A percentile compares a stretch with the other conserved stretches of the same genome.
These are phyloP conservation scores for Stomorhina lunata DNA, from an alignment of 2,888 invertebrate species.

Conservation along the genomic window DNA sequence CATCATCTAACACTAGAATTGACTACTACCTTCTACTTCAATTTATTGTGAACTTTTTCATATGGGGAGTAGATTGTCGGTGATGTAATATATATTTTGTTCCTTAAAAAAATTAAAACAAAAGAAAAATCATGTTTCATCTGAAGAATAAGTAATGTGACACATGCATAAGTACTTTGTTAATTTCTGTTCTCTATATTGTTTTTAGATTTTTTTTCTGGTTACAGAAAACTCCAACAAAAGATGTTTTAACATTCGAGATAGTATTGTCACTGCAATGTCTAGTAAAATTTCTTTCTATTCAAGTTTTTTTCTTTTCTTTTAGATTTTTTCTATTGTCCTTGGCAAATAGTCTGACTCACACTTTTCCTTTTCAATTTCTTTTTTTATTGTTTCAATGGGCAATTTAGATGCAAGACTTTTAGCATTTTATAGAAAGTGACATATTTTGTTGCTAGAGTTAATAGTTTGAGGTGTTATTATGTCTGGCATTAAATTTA, in stretches of 20 bases:
- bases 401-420: slow-evolving; percentile 56
- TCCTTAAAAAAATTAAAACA: slow-evolving; percentile 40
- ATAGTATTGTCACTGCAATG: slow-evolving; percentile 55
- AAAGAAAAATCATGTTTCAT: slow-evolving; percentile 15
- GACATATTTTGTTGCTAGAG: slow-evolving; percentile 35
- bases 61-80: slow-evolving; percentile 6
- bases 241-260: slow-evolving; percentile 57
- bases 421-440: slow-evolving; percentile 43
- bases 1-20: background rate
- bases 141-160: slow-evolving; percentile 69
- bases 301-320: background rate
- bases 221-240: slow-evolving; percentile 28
- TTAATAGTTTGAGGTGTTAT: slow-evolving; percentile 38
- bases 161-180: slow-evolving; percentile 75
- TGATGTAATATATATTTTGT: slow-evolving; percentile 49
- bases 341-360: slow-evolving; percentile 53
- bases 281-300: slow-evolving; percentile 53
- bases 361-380: slow-evolving; percentile 35
- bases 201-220: slow-evolving; percentile 31
- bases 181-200: slow-evolving; percentile 56
- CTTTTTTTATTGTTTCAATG: slow-evolving; percentile 32
- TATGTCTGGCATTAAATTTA: background rate
- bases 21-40: slow-evolving; percentile 26
- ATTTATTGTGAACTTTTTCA: slow-evolving; percentile 20
- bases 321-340: slow-evolving; percentile 24